phyloP scores from a whole-genome alignment of 2,113 vertebrate species.

The Conger conger region DNA sequence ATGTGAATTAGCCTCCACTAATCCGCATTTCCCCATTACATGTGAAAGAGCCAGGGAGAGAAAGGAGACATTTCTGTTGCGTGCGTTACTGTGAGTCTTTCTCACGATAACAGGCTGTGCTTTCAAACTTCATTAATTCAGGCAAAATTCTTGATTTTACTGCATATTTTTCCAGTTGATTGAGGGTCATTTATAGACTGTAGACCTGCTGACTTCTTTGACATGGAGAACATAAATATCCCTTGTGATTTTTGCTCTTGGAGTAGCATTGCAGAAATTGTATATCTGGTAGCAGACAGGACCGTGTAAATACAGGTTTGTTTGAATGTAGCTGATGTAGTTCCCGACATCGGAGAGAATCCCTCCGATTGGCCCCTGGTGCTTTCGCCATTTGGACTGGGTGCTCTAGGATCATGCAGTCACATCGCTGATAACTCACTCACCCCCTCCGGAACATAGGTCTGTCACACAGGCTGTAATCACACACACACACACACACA shows the following conservation, averaged over 20 bases:
- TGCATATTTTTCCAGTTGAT: background rate
- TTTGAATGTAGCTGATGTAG: background rate
- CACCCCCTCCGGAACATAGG: background rate
- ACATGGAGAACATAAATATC: background rate
- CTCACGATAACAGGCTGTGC: background rate
- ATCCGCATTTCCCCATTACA: constrained; percentile 60
- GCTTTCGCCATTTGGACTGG: background rate
- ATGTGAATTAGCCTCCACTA: constrained; percentile 64
- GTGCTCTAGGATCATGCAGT: background rate
- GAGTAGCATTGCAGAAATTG: no score
- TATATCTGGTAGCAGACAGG: background rate
- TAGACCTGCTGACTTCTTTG: background rate
- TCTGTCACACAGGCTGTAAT: background rate
- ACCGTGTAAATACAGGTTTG: background rate
- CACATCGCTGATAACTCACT: background rate
- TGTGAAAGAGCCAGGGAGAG: constrained; percentile 38
- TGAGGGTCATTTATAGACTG: background rate
- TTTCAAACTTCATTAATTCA: background rate
- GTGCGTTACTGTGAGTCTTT: constrained; percentile 21
- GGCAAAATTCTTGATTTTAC: no score
- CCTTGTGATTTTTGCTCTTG: background rate
- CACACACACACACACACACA: background rate
- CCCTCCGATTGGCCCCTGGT: background rate
- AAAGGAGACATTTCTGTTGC: constrained; percentile 46
- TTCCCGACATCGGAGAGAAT: background rate